phyloP scores from a whole-genome alignment of 2,797 vertebrate genomes.

The Carapus acus region DNA sequence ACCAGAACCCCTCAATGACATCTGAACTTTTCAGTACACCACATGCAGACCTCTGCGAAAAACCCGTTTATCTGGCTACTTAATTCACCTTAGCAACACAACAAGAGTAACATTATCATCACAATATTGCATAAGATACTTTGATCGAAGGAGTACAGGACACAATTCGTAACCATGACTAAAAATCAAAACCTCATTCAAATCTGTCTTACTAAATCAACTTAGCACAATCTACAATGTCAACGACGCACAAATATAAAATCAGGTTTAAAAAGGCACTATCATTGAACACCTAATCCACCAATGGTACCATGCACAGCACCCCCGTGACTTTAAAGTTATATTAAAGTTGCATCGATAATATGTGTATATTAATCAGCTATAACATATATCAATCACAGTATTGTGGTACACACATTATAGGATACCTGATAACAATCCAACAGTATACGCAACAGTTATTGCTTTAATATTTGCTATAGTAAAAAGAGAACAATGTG shows the following conservation, averaged over 20 bases:
- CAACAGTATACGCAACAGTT: constrained; percentile 46
- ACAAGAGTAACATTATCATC: constrained; percentile 27
- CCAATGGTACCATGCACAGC: too few relatives aligned
- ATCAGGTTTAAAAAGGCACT: constrained; percentile 51
- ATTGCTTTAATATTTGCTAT: constrained; percentile 66
- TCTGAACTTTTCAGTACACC: too few relatives aligned
- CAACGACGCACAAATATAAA: constrained; percentile 25
- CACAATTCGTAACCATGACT: neutral
- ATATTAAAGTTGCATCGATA: constrained; percentile 31
- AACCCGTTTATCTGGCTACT: constrained; percentile 44
- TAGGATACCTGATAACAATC: constrained; percentile 35
- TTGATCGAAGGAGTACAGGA: constrained; percentile 15
- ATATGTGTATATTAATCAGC: too few relatives aligned
- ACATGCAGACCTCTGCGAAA: neutral
- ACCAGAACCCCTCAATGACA: too few relatives aligned
- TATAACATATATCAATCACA: constrained; percentile 53
- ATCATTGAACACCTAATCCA: constrained; percentile 29
- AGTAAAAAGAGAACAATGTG: constrained; percentile 58
- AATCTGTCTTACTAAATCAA: too few relatives aligned
- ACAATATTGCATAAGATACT: constrained; percentile 45
- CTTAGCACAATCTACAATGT: too few relatives aligned
- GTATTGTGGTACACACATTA: constrained; percentile 12
- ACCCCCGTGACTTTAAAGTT: constrained; percentile 40
- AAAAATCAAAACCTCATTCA: neutral
- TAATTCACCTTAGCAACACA: constrained; percentile 35